Base-by-base conservation (phyloP, 2,888 invertebrate genomes). In the Gymnoscelis rufifasciata region DNA sequence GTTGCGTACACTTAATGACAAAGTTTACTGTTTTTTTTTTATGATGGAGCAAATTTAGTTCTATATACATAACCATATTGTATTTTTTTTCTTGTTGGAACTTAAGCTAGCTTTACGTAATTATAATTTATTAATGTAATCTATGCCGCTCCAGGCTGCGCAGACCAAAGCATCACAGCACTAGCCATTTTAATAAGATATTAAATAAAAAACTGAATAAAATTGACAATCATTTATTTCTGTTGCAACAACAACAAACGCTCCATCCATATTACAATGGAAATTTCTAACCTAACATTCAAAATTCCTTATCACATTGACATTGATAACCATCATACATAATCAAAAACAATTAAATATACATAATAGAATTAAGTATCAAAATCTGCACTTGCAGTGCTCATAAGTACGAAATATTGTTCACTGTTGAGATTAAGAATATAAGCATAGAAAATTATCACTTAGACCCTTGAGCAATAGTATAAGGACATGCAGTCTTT, bases 291-390 rank as follows among this genome's bases (percentile, higher is more conserved):
- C 70, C 66, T 47, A 54, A 59, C 48, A 64, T 61, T 59, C 60
- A 64, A 63, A 64, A 66, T 66, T 66, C 60, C 61, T 53, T 53
- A 73, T 77, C 72, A 77, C 74, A 73, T 72, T 53, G 39, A 74
- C 71, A 72, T 72, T 52, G 42, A 55, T 52, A 53, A 48, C 27
- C 7, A 39, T 42, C 39, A 48, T 43, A 51, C 39, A 70, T 60
- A 56, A 59, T 57, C 52, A 56, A 50, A 58, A 62, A 59, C 54
- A 60, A 70, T 62, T 62, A 55, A 60, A 65, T 65, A 52, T 60
- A 66, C 64, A 61, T 59, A 58, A 60, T 37, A 42, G 37, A 57
- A 58, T 50, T 59, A 54, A 47, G 52, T 62, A 63, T 60, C 55
- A 60, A 62, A 62, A 62, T 62, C 53, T 56, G 62, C 64, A 66